Evolutionary conservation across 2,888 invertebrate species (phyloP).

Genomic region (Melinaea menophilus): DNA sequence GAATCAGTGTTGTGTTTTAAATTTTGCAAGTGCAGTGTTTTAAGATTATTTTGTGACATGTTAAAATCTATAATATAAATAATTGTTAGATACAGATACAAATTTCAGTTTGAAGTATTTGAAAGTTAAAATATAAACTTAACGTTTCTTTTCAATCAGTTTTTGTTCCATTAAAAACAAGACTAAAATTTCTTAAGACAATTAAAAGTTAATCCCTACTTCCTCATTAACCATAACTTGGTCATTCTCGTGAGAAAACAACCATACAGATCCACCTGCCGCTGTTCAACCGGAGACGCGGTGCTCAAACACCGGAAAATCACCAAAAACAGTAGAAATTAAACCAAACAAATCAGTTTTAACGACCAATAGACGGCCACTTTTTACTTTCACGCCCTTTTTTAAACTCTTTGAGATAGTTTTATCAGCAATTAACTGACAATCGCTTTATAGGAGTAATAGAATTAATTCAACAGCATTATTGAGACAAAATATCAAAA

Average conservation of each 20-base stretch:
- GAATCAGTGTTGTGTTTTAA: neutral
- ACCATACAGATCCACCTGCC: slow-evolving; percentile 61
- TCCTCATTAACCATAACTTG: slow-evolving; percentile 60
- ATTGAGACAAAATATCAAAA: neutral
- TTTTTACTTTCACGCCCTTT: slow-evolving; percentile 63
- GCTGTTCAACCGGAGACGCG: slow-evolving; percentile 67
- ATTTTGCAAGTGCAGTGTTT: neutral
- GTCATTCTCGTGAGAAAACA: slow-evolving; percentile 70
- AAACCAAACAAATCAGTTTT: slow-evolving; percentile 61
- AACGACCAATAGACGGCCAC: slow-evolving; percentile 56
- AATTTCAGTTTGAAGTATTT: too few species aligned
- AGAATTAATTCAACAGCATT: neutral
- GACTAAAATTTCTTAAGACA: slow-evolving; percentile 10
- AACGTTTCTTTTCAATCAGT: neutral
- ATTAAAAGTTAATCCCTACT: slow-evolving; percentile 31
- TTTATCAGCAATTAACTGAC: slow-evolving; percentile 1
- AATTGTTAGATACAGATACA: too few species aligned
- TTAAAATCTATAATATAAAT: too few species aligned
- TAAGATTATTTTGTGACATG: neutral
- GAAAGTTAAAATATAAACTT: neutral
- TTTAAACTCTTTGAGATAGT: slow-evolving; percentile 34
- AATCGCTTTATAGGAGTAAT: neutral
- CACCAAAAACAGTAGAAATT: slow-evolving; percentile 71
- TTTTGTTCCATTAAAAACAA: too few species aligned
- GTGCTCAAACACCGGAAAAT: slow-evolving; percentile 74